Conservation (phyloP, 2,113 vertebrate genomes). For the Cheilinus undulatus region DNA sequence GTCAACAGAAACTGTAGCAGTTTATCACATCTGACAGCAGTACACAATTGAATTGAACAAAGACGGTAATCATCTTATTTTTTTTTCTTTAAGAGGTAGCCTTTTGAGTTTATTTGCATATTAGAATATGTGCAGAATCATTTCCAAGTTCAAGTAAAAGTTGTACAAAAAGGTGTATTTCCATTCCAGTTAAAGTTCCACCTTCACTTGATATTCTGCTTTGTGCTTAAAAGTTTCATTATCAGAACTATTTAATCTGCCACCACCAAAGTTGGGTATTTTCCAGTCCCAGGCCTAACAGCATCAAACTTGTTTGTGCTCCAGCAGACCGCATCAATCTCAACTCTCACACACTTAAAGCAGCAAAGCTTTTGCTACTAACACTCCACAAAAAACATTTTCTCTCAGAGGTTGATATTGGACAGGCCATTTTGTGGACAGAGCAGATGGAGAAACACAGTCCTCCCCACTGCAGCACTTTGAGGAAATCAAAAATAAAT, state of each 20-base stretch:
- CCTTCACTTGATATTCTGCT: background rate
- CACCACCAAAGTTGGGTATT: slow-evolving; percentile 4
- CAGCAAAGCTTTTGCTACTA: slow-evolving; percentile 44
- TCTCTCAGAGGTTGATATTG: slow-evolving; percentile 50
- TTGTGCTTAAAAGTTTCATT: slow-evolving; percentile 5
- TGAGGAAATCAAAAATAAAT: slow-evolving; percentile 34
- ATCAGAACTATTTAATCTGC: background rate
- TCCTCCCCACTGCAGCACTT: slow-evolving; percentile 10
- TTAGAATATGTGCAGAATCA: no score
- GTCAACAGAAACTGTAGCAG: no score
- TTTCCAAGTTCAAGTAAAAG: no score
- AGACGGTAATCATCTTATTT: no score
- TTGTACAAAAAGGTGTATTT: no score
- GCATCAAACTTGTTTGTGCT: slow-evolving; percentile 20
- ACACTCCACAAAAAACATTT: slow-evolving; percentile 29
- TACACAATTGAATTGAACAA: no score
- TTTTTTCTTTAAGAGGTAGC: no score
- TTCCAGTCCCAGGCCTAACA: slow-evolving; percentile 26
- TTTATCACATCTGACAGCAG: no score
- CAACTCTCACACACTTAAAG: slow-evolving; percentile 3
- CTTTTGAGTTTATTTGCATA: no score
- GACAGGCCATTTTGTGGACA: slow-evolving; percentile 32
- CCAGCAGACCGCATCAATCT: slow-evolving; percentile 9
- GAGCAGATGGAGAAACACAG: slow-evolving; percentile 12
- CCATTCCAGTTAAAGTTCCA: background rate